These are phyloP conservation scores for Heliothis subflexa DNA, from an alignment of 1,140 invertebrate genomes.

Conservation along the genomic window DNA sequence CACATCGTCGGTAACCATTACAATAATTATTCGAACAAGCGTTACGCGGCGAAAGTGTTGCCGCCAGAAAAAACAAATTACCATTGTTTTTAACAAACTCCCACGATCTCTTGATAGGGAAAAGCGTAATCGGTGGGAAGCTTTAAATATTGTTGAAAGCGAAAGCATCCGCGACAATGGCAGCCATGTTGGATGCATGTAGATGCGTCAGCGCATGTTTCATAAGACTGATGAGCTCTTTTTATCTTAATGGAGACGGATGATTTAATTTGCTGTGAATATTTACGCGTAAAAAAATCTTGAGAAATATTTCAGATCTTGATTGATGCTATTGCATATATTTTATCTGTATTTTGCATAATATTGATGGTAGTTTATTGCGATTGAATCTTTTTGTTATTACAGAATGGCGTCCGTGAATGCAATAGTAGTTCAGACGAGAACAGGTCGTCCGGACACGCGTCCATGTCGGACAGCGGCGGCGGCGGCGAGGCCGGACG, in stretches of 20 bases:
- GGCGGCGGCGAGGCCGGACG: constrained; percentile 87
- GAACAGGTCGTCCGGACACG: constrained; percentile 95
- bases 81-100: constrained; percentile 72
- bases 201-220: constrained; percentile 38
- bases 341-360: no score
- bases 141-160: constrained; percentile 64
- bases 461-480: constrained; percentile 95
- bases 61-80: constrained; percentile 70
- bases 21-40: constrained; percentile 65
- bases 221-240: constrained; percentile 44
- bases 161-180: constrained; percentile 72
- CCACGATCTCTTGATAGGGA: constrained; percentile 81
- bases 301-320: no score
- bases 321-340: no score
- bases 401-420: constrained; percentile 90
- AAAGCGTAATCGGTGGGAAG: constrained; percentile 78
- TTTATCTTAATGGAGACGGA: constrained; percentile 31
- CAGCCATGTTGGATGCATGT: constrained; percentile 55
- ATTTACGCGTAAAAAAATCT: no score
- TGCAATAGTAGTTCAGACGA: constrained; percentile 95
- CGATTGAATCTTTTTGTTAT: background rate
- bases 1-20: constrained; percentile 61
- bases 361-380: no score
- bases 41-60: constrained; percentile 78
- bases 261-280: constrained; percentile 17